Conservation (phyloP, 2,113 vertebrate species). For the Hydrolagus affinis region DNA sequence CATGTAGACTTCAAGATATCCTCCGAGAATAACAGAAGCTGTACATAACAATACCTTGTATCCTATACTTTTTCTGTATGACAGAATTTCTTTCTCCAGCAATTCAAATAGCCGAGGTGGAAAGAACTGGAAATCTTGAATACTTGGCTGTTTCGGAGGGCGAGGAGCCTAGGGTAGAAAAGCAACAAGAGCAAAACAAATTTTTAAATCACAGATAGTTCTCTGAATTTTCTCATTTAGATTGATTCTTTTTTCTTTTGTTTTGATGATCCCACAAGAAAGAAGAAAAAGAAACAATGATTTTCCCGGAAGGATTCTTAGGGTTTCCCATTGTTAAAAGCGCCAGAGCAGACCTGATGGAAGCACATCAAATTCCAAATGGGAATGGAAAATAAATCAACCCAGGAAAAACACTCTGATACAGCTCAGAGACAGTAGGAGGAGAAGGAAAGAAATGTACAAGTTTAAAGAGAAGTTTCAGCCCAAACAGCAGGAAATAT, state of each 20-base stretch:
- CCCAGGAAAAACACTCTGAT: no score
- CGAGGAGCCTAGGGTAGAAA: conserved; percentile 63
- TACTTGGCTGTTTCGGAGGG: conserved; percentile 78
- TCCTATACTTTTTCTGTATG: conserved; percentile 78
- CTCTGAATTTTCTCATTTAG: neutral
- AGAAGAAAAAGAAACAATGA: no score
- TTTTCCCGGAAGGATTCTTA: no score
- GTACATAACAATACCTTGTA: conserved; percentile 63
- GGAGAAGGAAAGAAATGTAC: no score
- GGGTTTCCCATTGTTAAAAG: no score
- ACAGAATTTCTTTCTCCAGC: conserved; percentile 79
- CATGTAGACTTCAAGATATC: neutral
- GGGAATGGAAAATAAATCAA: no score
- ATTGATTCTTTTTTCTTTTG: neutral
- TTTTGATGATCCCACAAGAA: neutral
- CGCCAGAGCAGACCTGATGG: no score
- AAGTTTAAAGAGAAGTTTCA: no score
- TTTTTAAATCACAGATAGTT: neutral
- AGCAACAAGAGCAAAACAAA: conserved; percentile 25
- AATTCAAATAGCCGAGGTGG: conserved; percentile 77
- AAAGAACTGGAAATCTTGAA: conserved; percentile 85
- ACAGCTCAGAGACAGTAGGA: no score
- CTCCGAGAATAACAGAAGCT: neutral
- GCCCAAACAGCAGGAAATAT: no score
- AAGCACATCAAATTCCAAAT: no score